Base-by-base conservation (phyloP, 2,113 vertebrate genomes). In the Cairina moschata region DNA sequence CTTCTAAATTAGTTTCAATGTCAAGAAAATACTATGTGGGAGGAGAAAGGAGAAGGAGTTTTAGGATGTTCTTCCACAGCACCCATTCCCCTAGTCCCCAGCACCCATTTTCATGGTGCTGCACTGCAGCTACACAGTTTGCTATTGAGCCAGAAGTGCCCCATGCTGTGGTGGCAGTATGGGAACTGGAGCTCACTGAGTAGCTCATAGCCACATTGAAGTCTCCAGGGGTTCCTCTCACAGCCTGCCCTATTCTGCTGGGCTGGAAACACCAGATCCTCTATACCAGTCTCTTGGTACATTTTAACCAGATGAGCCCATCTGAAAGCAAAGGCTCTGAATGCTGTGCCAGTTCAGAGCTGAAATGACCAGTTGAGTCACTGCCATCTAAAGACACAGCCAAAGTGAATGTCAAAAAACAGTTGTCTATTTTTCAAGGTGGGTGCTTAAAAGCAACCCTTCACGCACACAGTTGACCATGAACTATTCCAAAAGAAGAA, bases 161-260 rank as follows among this genome's bases (percentile, higher is more conserved):
- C 34, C 6, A 4, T 38, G 10, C 13, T 4, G 6, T 2, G 0
- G 12, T 8, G 12, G 17, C 42, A 83, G 38, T 36, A 40, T 3
- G 2, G 25, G 20, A 28, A 42, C 14, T 46, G 29, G 25, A 94
- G 12, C 10, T 42, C n/a, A 14, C 7, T 36, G 46, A 7, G 29
- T 29, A 67, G 21, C 59, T 52, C 8, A 1, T n/a, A 75, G 5
- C 15, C 65, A 6, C n/a, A 17, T 17, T 34, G 32, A 52, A 4
- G 5, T 84, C n/a, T 66, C 56, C 79, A 55, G 18, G 22, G 4
- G 9, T 67, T 25, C 14, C 11, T 87, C 29, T 65, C 20, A 20
- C 14, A 31, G 42, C 29, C 68, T 84, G 14, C 7, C 69, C 17
- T 22, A 9, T 8, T 4, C 13, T 85, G 9, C 69, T 66, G 18